These are phyloP conservation scores for Dasyprocta punctata DNA, from an alignment of 2,113 vertebrate species.

Conservation along the genomic window DNA sequence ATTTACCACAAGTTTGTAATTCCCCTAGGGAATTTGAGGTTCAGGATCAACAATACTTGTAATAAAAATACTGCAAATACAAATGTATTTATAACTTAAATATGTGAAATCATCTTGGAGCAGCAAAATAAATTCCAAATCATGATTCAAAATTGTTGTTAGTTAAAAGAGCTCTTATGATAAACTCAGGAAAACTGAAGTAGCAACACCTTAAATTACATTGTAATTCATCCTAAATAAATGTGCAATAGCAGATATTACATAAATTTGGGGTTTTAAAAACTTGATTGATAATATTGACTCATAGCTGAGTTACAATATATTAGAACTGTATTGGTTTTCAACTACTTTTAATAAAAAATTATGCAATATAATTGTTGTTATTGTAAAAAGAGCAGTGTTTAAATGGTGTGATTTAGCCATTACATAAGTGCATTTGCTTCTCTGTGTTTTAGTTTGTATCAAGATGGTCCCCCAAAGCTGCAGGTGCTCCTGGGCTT, in stretches of 20 bases:
- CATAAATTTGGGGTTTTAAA: background rate
- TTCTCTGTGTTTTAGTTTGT: background rate
- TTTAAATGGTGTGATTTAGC: constrained; percentile 27
- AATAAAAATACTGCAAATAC: constrained; percentile 38
- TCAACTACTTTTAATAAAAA: constrained; percentile 49
- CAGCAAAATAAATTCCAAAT: background rate
- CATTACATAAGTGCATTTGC: constrained; percentile 34
- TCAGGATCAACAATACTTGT: background rate
- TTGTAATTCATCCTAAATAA: constrained; percentile 26
- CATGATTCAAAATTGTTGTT: constrained; percentile 26
- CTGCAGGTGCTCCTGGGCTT: background rate
- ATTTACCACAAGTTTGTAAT: constrained; percentile 38
- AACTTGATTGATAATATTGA: constrained; percentile 15
- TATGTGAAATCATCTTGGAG: background rate
- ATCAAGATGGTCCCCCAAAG: background rate
- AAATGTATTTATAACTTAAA: constrained; percentile 35
- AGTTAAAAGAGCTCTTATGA: constrained; percentile 3
- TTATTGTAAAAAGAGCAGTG: constrained; percentile 29
- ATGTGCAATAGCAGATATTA: constrained; percentile 13
- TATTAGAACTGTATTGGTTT: constrained; percentile 18
- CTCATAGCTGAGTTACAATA: background rate
- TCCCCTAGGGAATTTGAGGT: background rate
- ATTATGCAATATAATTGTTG: constrained; percentile 3
- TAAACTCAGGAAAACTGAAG: constrained; percentile 24
- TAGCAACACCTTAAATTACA: background rate